Percentiles rank a stretch among this genome's conserved stretches.
These are phyloP conservation scores for Nothocercus julius DNA, from an alignment of 2,113 vertebrate species.

Conservation along the genomic window DNA sequence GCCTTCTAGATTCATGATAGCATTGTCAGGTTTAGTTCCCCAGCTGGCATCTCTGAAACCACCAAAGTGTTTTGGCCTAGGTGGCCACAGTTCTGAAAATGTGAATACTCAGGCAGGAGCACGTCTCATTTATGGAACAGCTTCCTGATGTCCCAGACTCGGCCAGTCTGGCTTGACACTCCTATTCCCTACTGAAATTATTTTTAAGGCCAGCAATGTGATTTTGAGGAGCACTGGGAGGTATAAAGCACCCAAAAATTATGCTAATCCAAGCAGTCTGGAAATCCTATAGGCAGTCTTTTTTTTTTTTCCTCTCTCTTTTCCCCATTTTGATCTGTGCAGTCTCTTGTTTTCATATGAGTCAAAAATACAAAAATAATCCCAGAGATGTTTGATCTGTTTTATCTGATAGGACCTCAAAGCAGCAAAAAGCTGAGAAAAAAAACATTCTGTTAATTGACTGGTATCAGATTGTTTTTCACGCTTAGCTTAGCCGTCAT, in stretches of 20 bases:
- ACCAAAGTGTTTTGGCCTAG: background rate
- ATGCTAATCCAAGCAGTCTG: background rate
- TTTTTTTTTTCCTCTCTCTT: background rate
- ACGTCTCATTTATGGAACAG: background rate
- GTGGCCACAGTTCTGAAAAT: background rate
- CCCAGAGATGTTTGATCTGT: background rate
- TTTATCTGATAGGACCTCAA: background rate
- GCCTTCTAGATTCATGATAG: background rate
- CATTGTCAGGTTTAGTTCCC: background rate
- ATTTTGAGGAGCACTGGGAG: background rate
- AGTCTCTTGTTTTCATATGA: background rate
- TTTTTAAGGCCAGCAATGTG: background rate
- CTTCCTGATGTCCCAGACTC: background rate
- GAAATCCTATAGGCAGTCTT: background rate
- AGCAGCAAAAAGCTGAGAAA: constrained; percentile 18
- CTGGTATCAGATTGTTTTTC: background rate
- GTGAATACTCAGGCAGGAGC: background rate
- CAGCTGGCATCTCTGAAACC: background rate
- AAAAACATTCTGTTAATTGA: background rate
- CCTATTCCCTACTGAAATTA: background rate
- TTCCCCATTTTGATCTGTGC: background rate
- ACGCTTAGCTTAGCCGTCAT: background rate
- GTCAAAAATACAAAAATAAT: constrained; percentile 22
- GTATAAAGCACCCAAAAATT: background rate
- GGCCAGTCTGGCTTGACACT: background rate